Evolutionary conservation across 2,888 invertebrate genomes (phyloP), one percentile per base, ranked within the genome.

Genomic region (Scaptomyza tumidula): DNA sequence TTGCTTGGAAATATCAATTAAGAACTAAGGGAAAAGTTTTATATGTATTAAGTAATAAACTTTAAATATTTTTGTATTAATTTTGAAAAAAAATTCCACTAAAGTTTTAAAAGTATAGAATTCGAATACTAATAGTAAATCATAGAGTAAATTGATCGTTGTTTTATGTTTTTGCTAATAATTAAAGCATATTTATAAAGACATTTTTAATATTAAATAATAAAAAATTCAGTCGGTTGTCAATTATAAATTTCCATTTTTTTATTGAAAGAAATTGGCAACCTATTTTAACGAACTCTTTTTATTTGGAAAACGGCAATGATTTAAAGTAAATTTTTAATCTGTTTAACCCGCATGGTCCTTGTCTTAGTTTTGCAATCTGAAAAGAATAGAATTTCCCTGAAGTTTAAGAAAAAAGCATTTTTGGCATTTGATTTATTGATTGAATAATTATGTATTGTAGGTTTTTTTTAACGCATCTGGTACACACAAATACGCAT

Each of bases 381-480:
- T 57, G 35, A n/a, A 48, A 53, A 46, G n/a, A 13, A 10, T 31
- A 3, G 14, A 16, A 27, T 39, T 19, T 31, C 4, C 41, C 35
- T 24, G 10, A 9, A 14, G 44, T 31, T 13, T 3, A n/a, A 57
- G 56, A 52, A 14, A 16, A 16, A 45, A 19, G 19, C n/a, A 29
- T 44, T 73, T 74, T 82, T 83, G 87, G 83, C 83, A 83, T 87
- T 83, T 87, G 82, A 83, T 83, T 87, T 83, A 83, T 83, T 83
- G 85, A 85, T 87, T 84, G 83, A 87, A 83, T 83, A 83, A 71
- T 87, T 86, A 71, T 78, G 85, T 87, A 77, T 78, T 86, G 72
- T 86, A 86, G 79, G 85, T 75, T 75, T 39, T 75, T 39, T 71
- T 67, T 55, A 62, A 79, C 79, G 87, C 80, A 85, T 77, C 64